A percentile compares a stretch with the other conserved stretches of the same genome.
These are phyloP conservation scores for Hyperoplus immaculatus DNA, from an alignment of 2,797 vertebrate genomes.

Conservation along the genomic window DNA sequence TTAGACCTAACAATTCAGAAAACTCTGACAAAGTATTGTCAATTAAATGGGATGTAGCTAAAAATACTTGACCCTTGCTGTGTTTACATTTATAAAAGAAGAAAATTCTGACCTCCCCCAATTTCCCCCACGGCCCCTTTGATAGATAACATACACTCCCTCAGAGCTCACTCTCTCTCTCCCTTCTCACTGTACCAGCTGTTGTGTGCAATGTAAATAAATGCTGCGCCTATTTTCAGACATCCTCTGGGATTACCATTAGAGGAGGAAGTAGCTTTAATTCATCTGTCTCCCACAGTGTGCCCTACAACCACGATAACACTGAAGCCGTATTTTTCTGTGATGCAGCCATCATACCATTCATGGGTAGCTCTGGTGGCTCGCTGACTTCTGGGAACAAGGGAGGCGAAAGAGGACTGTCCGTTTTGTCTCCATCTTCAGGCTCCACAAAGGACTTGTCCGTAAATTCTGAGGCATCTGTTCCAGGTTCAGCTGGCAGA, in stretches of 20 bases:
- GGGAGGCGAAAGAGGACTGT: constrained; percentile 43
- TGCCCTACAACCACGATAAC: constrained; percentile 26
- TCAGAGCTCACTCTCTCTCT: constrained; percentile 28
- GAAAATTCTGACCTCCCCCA: not conserved
- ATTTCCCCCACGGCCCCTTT: constrained; percentile 33
- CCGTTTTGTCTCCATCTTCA: constrained; percentile 21
- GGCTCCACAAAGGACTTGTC: constrained; percentile 27
- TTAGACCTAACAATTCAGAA: not conserved
- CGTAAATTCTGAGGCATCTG: constrained; percentile 10
- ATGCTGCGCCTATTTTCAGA: constrained; percentile 64
- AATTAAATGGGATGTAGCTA: constrained; percentile 13
- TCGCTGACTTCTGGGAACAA: constrained; percentile 52
- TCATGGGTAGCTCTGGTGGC: constrained; percentile 52
- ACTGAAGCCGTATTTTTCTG: constrained; percentile 28
- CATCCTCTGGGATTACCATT: constrained; percentile 52
- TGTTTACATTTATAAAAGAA: constrained; percentile 42
- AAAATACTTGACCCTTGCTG: constrained; percentile 32
- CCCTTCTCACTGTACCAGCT: constrained; percentile 55
- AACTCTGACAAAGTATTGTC: not conserved
- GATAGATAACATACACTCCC: constrained; percentile 48
- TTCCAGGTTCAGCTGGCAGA: constrained; percentile 35
- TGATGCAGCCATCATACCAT: constrained; percentile 69
- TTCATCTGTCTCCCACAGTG: constrained; percentile 46
- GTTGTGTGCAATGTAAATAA: constrained; percentile 67
- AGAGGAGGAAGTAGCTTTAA: constrained; percentile 59